Conservation (phyloP, 2,113 vertebrate genomes). For the Daboia siamensis region DNA sequence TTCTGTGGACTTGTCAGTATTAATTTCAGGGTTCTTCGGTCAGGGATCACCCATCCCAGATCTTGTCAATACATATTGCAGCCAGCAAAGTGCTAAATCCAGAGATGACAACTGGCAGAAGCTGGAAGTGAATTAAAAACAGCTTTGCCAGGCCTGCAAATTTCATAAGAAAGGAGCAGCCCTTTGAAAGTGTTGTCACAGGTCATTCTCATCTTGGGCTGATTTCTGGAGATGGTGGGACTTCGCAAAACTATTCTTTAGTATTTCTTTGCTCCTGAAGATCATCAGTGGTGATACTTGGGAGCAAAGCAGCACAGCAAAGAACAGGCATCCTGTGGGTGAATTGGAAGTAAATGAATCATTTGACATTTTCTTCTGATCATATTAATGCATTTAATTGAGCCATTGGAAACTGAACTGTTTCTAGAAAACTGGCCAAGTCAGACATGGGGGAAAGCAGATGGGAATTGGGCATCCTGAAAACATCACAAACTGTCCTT, state of each 20-base stretch:
- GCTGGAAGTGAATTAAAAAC: constrained; percentile 36
- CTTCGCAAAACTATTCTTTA: constrained; percentile 39
- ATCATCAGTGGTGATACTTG: background rate
- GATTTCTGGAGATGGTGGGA: background rate
- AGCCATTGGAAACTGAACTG: constrained; percentile 20
- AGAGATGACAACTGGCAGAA: constrained; percentile 45
- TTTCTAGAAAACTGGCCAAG: constrained; percentile 46
- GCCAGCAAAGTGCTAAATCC: constrained; percentile 29
- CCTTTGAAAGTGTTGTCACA: constrained; percentile 40
- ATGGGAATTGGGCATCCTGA: constrained; percentile 3
- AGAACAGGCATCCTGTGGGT: constrained; percentile 50
- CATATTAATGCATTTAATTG: constrained; percentile 61
- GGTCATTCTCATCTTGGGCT: background rate
- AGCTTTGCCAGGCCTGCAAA: constrained; percentile 45
- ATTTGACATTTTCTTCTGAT: constrained; percentile 60
- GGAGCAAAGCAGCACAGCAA: constrained; percentile 45
- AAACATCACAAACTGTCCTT: background rate
- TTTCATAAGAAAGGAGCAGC: constrained; percentile 29
- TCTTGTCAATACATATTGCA: constrained; percentile 42
- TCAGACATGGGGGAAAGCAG: constrained; percentile 24
- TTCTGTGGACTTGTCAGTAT: constrained; percentile 38
- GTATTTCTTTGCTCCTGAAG: constrained; percentile 34
- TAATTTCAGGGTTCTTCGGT: constrained; percentile 37
- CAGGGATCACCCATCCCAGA: constrained; percentile 28
- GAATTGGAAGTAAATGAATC: constrained; percentile 58